Percentiles rank a stretch among this genome's conserved stretches.
These are phyloP conservation scores for Zygogramma bicolorata DNA, from an alignment of 2,888 invertebrate genomes.

Conservation along the genomic window DNA sequence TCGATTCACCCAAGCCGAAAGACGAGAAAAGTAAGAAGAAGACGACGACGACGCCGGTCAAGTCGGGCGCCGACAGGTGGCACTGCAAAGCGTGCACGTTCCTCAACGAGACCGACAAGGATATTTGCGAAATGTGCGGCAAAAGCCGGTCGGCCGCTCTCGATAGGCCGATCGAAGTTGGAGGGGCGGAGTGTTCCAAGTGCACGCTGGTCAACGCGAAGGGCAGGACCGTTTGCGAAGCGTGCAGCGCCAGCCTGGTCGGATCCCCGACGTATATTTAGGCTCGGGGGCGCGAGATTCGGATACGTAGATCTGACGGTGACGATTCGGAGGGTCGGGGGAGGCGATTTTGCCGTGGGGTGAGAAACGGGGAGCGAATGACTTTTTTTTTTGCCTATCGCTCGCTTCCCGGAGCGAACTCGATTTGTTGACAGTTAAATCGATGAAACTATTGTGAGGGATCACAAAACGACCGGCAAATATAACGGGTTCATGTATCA, in stretches of 20 bases:
- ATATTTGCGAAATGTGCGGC: constrained; percentile 82
- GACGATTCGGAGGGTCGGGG: background rate
- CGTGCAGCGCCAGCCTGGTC: constrained; percentile 76
- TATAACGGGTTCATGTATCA: too few relatives aligned
- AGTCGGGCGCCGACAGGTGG: constrained; percentile 69
- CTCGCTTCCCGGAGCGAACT: too few relatives aligned
- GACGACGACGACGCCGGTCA: constrained; percentile 19
- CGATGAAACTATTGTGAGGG: too few relatives aligned
- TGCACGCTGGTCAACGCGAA: constrained; percentile 83
- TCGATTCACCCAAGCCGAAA: constrained; percentile 44
- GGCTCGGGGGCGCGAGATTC: background rate
- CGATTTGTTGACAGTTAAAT: too few relatives aligned
- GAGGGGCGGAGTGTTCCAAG: constrained; percentile 80
- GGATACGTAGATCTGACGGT: background rate
- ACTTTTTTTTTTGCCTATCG: too few relatives aligned
- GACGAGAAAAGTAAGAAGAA: constrained; percentile 42
- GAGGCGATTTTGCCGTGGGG: background rate
- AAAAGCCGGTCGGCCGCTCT: constrained; percentile 65
- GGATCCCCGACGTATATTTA: constrained; percentile 84
- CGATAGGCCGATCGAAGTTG: constrained; percentile 75
- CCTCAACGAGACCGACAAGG: constrained; percentile 69
- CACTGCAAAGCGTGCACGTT: constrained; percentile 80
- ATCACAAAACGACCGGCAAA: too few relatives aligned
- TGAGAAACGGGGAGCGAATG: too few relatives aligned
- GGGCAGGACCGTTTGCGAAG: constrained; percentile 75